Evolutionary conservation across 1,140 invertebrate genomes (phyloP), one percentile per base, ranked within the genome.

Genomic region (Caenorhabditis remanei): DNA sequence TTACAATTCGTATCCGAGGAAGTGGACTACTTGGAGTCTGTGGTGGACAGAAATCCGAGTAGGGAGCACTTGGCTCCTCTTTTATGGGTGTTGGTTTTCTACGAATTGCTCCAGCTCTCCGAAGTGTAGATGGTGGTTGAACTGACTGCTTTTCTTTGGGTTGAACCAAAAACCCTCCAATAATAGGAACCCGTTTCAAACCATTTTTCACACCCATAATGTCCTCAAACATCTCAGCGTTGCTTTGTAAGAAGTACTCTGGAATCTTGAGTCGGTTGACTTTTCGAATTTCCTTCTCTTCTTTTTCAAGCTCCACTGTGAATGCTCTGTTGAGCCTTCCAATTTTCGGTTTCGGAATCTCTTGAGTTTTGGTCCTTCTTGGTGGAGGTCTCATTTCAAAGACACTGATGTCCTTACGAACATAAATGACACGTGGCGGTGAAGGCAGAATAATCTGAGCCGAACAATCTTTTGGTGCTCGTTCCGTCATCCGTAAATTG

Each of bases 401-500:
- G 40, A 53, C 14, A 11, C 46, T 32, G n/a, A 87, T 83, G 55
- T 87, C 86, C 24, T 79, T 48, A 4, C 86, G 71, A 48, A 50
- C 71, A 56, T 83, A 87, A 43, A 71, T 55, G 19, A 71, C 82
- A 79, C 79, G 67, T 32, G 86, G 86, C 16, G 86, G 86, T 48
- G 86, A 71, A 43, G 86, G 87, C 11, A 87, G 43, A 43, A 61
- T 46, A 43, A 87, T 86, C 6, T 16, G 19, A 41, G 84, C 71
- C 8, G 84, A 63, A 53, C 63, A 75, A 21, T 87, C 84, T 21
- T 84, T 88, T 0, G 88, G 88, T 41, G 88, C 88, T 87, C 88
- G n/a, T 41, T 88, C 85, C 3, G 88, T 88, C 58, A 88, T 79
- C 43, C 88, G 24, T 13, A 88, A 75, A 55, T 88, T 87, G 61